phyloP scores from a whole-genome alignment of 2,113 vertebrate genomes.

The Megaleporinus macrocephalus region DNA sequence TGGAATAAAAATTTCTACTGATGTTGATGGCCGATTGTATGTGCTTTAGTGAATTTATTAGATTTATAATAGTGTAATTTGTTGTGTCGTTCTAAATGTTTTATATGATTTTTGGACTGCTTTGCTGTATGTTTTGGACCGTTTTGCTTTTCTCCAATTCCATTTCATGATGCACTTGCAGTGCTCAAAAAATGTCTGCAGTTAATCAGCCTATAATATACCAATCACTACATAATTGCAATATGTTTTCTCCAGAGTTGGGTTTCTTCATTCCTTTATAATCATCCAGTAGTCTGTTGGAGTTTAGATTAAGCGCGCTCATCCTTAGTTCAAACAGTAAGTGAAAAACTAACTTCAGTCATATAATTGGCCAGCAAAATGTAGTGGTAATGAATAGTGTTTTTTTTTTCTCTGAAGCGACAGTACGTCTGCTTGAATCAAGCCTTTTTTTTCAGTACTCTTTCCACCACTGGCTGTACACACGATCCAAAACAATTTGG shows the following conservation, averaged over 20 bases:
- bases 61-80: too few relatives aligned
- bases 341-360: slow-evolving; percentile 1
- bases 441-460: slow-evolving; percentile 7
- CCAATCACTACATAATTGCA: not conserved
- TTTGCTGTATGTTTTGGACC: too few relatives aligned
- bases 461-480: not conserved
- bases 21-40: too few relatives aligned
- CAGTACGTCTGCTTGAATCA: not conserved
- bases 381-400: not conserved
- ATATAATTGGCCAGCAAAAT: slow-evolving; percentile 13
- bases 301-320: not conserved
- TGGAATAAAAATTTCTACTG: too few relatives aligned
- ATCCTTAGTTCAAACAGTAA: not conserved
- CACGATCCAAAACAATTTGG: slow-evolving; percentile 23
- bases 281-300: not conserved
- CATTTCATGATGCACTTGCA: too few relatives aligned
- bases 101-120: too few relatives aligned
- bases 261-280: slow-evolving; percentile 2
- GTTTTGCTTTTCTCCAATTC: too few relatives aligned
- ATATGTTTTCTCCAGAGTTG: not conserved
- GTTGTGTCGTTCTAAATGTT: too few relatives aligned
- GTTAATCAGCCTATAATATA: not conserved
- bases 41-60: too few relatives aligned
- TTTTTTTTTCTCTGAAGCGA: not conserved
- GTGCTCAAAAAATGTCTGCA: not conserved